A percentile compares a stretch with the other conserved stretches of the same genome.
phyloP scores from a whole-genome alignment of 2,113 vertebrate species.

The Copsychus sechellarum region DNA sequence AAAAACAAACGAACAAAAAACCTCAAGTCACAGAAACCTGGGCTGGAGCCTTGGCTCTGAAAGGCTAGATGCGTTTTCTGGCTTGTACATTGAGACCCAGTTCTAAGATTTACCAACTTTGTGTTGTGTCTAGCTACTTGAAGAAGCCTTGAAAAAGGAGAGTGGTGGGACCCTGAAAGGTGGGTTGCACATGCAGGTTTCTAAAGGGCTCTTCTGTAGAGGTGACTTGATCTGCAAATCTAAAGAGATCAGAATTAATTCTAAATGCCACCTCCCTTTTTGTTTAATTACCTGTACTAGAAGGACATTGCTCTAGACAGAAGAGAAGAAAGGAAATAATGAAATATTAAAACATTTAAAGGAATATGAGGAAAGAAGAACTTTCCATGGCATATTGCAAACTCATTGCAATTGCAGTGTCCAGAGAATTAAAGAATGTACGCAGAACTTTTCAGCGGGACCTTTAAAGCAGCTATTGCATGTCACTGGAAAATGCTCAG shows the following conservation, averaged over 20 bases:
- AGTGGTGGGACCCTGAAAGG: not conserved
- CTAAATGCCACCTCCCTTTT: not conserved
- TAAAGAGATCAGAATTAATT: not conserved
- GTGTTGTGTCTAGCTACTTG: not conserved
- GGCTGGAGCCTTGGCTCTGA: not conserved
- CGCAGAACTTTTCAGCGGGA: not conserved
- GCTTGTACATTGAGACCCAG: not conserved
- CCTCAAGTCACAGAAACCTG: not conserved
- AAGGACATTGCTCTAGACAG: not conserved
- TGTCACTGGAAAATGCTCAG: not conserved
- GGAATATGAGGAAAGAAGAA: not conserved
- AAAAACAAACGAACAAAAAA: not conserved
- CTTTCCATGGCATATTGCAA: not conserved
- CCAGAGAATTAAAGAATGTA: not conserved
- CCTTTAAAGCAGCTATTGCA: not conserved
- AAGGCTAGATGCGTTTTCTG: not conserved
- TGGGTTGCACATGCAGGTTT: not conserved
- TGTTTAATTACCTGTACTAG: not conserved
- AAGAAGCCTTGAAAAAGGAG: not conserved
- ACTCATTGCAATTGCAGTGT: not conserved
- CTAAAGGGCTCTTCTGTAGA: not conserved
- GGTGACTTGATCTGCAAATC: not conserved
- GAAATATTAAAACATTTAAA: not conserved
- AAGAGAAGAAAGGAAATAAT: not conserved
- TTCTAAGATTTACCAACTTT: not conserved